Conservation (phyloP, 1,140 invertebrate species). For the Thrips palmi region DNA sequence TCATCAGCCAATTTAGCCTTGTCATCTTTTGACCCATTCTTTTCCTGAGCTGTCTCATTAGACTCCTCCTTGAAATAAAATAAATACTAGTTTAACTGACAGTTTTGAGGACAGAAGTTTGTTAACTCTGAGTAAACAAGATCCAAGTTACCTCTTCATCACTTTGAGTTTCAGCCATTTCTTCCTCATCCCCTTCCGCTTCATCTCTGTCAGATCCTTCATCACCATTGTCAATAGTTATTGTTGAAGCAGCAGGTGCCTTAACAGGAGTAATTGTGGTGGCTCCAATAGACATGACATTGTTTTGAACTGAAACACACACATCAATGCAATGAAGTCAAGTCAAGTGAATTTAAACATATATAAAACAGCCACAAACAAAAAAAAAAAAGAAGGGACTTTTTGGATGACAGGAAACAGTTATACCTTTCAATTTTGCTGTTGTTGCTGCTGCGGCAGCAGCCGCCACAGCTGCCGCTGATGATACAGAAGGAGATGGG, state of each 20-base stretch:
- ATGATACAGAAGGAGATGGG: not conserved
- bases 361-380: no score
- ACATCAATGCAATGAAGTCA: no score
- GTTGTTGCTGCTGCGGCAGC: no score
- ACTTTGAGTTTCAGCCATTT: conserved; percentile 13
- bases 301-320: no score
- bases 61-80: no score
- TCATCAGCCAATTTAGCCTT: no score
- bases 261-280: conserved; percentile 41
- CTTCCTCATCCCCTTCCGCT: conserved; percentile 52
- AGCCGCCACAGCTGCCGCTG: not conserved
- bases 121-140: not conserved
- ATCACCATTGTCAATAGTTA: conserved; percentile 41
- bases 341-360: no score
- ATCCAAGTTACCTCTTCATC: conserved; percentile 9
- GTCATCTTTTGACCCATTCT: conserved; percentile 2
- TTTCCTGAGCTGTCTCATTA: conserved; percentile 5
- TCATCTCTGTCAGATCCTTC: conserved; percentile 60
- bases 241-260: conserved; percentile 28
- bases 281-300: conserved; percentile 41
- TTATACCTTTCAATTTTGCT: no score
- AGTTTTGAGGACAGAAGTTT: not conserved
- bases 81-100: no score
- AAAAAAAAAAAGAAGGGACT: no score
- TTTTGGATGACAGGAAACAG: no score